These are phyloP conservation scores for Rhopalosiphum maidis DNA, from an alignment of 1,140 invertebrate species.

Conservation along the genomic window DNA sequence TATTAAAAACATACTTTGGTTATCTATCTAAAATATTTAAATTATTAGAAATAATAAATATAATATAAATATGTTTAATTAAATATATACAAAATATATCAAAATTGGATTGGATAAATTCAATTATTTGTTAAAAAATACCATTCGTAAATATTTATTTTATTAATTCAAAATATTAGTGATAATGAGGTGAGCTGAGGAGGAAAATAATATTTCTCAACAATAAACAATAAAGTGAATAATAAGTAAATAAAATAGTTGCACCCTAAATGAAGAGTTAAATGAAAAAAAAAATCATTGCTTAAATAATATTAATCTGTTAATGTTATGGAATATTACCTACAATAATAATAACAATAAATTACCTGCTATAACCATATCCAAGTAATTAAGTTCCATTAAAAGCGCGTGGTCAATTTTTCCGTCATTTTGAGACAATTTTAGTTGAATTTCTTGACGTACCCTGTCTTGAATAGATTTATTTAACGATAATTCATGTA, in stretches of 20 bases:
- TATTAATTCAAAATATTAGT: neutral
- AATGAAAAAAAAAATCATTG: neutral
- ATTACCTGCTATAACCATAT: conserved; percentile 15
- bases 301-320: neutral
- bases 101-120: neutral
- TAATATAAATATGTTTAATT: too few species aligned
- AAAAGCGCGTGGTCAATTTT: neutral
- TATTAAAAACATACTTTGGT: too few species aligned
- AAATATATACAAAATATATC: too few species aligned
- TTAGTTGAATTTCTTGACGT: neutral
- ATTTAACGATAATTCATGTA: conserved; percentile 1
- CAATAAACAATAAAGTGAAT: neutral
- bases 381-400: neutral
- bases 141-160: neutral
- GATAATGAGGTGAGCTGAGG: neutral
- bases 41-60: too few species aligned
- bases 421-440: neutral
- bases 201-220: neutral
- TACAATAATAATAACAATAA: neutral
- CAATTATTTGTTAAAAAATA: neutral
- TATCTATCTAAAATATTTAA: too few species aligned
- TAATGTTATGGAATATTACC: neutral
- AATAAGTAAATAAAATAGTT: neutral
- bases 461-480: neutral
- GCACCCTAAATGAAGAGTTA: neutral